Conservation (phyloP, 2,888 invertebrate genomes). For the Nomada hirtipes region DNA sequence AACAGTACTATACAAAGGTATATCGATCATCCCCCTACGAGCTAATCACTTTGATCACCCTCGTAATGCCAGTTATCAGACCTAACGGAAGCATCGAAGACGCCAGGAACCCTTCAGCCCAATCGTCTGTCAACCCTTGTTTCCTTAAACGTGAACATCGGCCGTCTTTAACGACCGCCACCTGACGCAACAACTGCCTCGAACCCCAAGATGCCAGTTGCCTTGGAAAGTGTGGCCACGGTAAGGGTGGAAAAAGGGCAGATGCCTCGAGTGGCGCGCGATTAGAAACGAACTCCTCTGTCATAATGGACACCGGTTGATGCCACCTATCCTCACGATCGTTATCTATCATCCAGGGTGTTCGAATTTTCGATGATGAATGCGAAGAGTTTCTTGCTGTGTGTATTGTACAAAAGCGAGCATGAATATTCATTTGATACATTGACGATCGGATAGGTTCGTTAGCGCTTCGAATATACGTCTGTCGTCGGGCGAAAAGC, state of each 20-base stretch:
- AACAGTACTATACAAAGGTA: too few relatives aligned
- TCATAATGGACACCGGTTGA: constrained; percentile 48
- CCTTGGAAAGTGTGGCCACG: constrained; percentile 68
- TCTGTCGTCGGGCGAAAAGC: constrained; percentile 9
- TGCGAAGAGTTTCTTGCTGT: background rate
- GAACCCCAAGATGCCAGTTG: constrained; percentile 76
- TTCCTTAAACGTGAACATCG: constrained; percentile 61
- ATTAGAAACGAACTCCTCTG: constrained; percentile 72
- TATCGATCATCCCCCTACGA: constrained; percentile 24
- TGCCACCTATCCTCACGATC: constrained; percentile 21
- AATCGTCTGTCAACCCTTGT: constrained; percentile 69
- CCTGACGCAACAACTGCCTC: constrained; percentile 82
- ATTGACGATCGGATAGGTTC: constrained; percentile 34
- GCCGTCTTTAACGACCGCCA: constrained; percentile 75
- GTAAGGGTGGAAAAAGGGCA: constrained; percentile 73
- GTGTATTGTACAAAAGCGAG: background rate
- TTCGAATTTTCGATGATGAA: constrained; percentile 35
- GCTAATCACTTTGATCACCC: constrained; percentile 10
- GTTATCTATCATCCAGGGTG: constrained; percentile 57
- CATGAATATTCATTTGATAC: constrained; percentile 46
- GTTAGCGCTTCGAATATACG: constrained; percentile 13
- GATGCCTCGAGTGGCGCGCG: constrained; percentile 67
- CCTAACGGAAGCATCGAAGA: constrained; percentile 40
- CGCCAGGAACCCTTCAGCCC: constrained; percentile 37
- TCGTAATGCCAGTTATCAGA: constrained; percentile 44